Percentiles rank a stretch among this genome's conserved stretches.
phyloP scores from a whole-genome alignment of 2,888 invertebrate species.

The Xestia xanthographa region DNA sequence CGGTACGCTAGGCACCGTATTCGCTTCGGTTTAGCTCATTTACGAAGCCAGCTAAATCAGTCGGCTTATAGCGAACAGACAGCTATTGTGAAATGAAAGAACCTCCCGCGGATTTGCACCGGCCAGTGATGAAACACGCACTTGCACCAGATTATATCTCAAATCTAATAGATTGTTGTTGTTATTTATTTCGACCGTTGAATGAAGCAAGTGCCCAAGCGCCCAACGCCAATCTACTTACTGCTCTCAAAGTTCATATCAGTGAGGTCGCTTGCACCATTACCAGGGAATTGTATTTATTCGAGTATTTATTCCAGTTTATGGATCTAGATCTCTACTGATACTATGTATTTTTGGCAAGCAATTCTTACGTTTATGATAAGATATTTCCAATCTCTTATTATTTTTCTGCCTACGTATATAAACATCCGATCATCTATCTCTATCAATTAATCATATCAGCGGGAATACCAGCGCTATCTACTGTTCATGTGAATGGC shows the following conservation, averaged over 20 bases:
- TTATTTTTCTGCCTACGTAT: conserved; percentile 20
- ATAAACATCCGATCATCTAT: conserved; percentile 29
- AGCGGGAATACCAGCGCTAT: conserved; percentile 67
- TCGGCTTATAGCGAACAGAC: conserved; percentile 75
- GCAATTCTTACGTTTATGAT: neutral
- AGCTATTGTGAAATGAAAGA: conserved; percentile 79
- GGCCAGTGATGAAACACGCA: conserved; percentile 79
- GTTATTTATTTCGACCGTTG: conserved; percentile 74
- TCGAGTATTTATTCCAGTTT: conserved; percentile 5
- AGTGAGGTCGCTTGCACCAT: conserved; percentile 47
- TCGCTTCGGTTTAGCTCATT: conserved; percentile 82
- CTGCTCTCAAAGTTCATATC: conserved; percentile 52
- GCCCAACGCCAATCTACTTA: conserved; percentile 50
- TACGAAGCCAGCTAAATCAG: conserved; percentile 81
- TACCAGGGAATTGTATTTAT: conserved; percentile 15
- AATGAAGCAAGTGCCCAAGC: conserved; percentile 71
- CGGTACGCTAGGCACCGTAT: conserved; percentile 76
- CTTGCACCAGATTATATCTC: conserved; percentile 80
- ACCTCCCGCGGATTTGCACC: conserved; percentile 81
- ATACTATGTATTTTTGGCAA: conserved; percentile 3
- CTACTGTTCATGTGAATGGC: conserved; percentile 58
- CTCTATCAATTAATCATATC: conserved; percentile 41
- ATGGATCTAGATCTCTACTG: neutral
- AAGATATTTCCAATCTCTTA: conserved; percentile 11
- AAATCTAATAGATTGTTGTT: conserved; percentile 78